Base-by-base conservation (phyloP, 2,888 invertebrate species). In the Protonemura montana region DNA sequence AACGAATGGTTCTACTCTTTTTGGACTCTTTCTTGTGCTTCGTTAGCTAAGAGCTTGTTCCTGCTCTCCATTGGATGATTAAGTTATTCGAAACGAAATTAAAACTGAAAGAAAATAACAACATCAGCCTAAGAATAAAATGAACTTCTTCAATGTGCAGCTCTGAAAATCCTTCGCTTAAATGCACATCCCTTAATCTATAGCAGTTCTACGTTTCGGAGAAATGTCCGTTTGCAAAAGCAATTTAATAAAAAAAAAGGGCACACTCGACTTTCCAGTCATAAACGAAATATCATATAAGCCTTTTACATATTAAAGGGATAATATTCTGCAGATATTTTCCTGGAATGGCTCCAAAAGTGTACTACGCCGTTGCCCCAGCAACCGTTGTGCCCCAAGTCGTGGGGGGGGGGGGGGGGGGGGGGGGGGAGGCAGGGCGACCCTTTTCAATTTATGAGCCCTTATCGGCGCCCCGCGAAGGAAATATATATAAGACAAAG, bases 261-360 rank as follows among this genome's bases (percentile, higher is more conserved):
- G 21, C 21, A 10, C 1, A 10, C 1, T 21, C 1, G 59, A 59
- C 3, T 59, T 21, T 10, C 16, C 7, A 59, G 21, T 59, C 59
- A 10, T 59, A 59, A 21, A 59, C 59, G 59, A 59, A 59, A 59
- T 59, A 59, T 59, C 2, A 59, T 59, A 59, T 59, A 59, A 59
- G 59, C 59, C 59, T 59, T n/a, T 21, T 21, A 59, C 59, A 59
- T 59, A 59, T 59, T 59, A 59, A 59, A 59, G 59, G 59, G 59
- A 59, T 59, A 59, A 59, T 59, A 59, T 59, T 59, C n/a, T 81
- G 81, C 81, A n/a, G 81, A 81, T 81, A 81, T 81, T 81, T 30
- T n/a, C n/a, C 30, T 81, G 81, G 81, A 81, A 81, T 28, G 25
- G 81, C 21, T 81, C 81, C 81, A 81, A 30, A 81, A 81, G 59